Conservation (phyloP, 2,888 invertebrate genomes). For the Arge pagana region DNA sequence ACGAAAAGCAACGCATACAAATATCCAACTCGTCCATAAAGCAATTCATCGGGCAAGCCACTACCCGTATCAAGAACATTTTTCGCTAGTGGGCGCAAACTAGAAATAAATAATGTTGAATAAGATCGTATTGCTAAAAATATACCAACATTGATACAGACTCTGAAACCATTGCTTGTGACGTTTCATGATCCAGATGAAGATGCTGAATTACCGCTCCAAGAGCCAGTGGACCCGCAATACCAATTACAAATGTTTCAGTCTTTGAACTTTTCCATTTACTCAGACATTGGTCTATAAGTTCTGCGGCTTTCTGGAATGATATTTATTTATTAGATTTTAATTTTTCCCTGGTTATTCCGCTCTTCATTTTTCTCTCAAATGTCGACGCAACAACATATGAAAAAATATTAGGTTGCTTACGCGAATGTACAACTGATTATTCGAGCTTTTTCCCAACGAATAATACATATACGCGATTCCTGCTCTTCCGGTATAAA, state of each 20-base stretch:
- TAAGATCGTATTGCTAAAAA: slow-evolving; percentile 11
- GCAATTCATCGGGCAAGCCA: slow-evolving; percentile 76
- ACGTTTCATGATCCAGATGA: slow-evolving; percentile 62
- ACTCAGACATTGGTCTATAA: slow-evolving; percentile 56
- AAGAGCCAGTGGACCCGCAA: slow-evolving; percentile 69
- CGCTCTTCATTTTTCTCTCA: no score
- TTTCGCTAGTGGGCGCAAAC: slow-evolving; percentile 64
- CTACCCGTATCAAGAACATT: slow-evolving; percentile 61
- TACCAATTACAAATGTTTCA: slow-evolving; percentile 71
- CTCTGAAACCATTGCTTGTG: slow-evolving; percentile 61
- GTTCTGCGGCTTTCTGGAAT: slow-evolving; percentile 57
- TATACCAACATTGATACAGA: slow-evolving; percentile 42
- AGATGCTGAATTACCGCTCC: slow-evolving; percentile 65
- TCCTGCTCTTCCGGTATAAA: slow-evolving; percentile 79
- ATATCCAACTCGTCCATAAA: slow-evolving; percentile 86
- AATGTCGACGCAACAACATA: no score
- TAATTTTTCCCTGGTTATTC: no score
- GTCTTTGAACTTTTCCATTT: slow-evolving; percentile 55
- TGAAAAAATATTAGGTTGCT: slow-evolving; percentile 32
- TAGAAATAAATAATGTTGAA: slow-evolving; percentile 48
- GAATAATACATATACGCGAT: slow-evolving; percentile 69
- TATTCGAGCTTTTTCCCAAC: slow-evolving; percentile 49
- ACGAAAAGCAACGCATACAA: slow-evolving; percentile 78
- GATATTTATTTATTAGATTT: no score
- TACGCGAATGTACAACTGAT: slow-evolving; percentile 44